Conservation (phyloP, 2,888 invertebrate genomes). For the Eupithecia centaureata region DNA sequence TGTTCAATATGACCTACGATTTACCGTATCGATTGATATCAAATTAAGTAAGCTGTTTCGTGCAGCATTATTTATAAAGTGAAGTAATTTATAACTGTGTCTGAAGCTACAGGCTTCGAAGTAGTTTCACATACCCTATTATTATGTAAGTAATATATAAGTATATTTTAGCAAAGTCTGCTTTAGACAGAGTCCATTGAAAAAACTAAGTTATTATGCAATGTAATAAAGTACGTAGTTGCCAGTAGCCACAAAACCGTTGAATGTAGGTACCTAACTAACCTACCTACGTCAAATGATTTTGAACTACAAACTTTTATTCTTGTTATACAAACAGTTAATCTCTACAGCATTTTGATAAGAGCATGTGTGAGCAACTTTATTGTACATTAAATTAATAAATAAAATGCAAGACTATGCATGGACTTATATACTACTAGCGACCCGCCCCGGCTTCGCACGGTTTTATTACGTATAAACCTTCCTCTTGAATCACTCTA, state of each 20-base stretch:
- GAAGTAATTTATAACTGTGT: too few species aligned
- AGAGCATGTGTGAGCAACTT: not conserved
- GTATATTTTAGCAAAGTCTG: too few species aligned
- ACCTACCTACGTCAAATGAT: too few species aligned
- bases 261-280: not conserved
- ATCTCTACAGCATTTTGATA: constrained; percentile 3
- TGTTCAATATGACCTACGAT: not conserved
- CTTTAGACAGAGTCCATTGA: too few species aligned
- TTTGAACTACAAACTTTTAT: not conserved
- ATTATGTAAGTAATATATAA: too few species aligned
- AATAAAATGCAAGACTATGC: not conserved
- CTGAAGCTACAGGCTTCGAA: too few species aligned
- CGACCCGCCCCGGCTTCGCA: too few species aligned
- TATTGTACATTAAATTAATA: not conserved
- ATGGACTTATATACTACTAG: too few species aligned
- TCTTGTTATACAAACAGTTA: not conserved
- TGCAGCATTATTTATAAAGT: not conserved
- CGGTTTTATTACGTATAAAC: too few species aligned
- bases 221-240: not conserved
- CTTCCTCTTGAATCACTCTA: too few species aligned
- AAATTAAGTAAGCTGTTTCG: not conserved
- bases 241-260: not conserved
- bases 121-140: too few species aligned
- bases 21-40: not conserved
- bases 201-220: too few species aligned